A percentile compares a stretch with the other conserved stretches of the same genome.
Conservation (phyloP, 2,113 vertebrate genomes). For the Taxidea taxus region DNA sequence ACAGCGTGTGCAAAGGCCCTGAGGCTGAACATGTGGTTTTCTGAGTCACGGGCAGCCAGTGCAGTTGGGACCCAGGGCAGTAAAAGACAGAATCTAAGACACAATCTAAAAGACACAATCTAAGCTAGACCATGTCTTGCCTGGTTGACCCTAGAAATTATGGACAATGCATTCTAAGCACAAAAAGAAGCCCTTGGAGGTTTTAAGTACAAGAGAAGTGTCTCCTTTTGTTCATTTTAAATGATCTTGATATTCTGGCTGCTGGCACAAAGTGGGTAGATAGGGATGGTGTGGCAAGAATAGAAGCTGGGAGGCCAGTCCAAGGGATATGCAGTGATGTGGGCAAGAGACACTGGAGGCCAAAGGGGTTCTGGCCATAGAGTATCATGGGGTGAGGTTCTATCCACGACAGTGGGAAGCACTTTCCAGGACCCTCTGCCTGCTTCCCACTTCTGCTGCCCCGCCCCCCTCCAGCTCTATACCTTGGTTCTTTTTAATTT, state of each 20-base stretch:
- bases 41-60: not conserved
- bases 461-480: rapidly evolving
- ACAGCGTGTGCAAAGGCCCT: not conserved
- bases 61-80: not conserved
- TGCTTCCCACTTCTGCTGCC: rapidly evolving
- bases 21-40: rapidly evolving
- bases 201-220: not conserved
- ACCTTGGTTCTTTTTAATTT: not conserved
- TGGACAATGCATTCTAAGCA: rapidly evolving
- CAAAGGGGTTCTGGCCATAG: not conserved
- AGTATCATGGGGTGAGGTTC: rapidly evolving
- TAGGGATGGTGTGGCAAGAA: not conserved
- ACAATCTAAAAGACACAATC: rapidly evolving
- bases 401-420: rapidly evolving
- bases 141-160: not conserved
- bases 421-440: not conserved
- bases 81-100: rapidly evolving
- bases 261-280: too few relatives aligned
- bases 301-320: not conserved
- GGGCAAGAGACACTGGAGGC: not conserved
- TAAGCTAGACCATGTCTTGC: rapidly evolving
- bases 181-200: not conserved
- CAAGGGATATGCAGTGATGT: not conserved
- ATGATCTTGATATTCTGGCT: not conserved
- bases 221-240: not conserved